Conservation (phyloP, 2,113 vertebrate species). For the Taxidea taxus region DNA sequence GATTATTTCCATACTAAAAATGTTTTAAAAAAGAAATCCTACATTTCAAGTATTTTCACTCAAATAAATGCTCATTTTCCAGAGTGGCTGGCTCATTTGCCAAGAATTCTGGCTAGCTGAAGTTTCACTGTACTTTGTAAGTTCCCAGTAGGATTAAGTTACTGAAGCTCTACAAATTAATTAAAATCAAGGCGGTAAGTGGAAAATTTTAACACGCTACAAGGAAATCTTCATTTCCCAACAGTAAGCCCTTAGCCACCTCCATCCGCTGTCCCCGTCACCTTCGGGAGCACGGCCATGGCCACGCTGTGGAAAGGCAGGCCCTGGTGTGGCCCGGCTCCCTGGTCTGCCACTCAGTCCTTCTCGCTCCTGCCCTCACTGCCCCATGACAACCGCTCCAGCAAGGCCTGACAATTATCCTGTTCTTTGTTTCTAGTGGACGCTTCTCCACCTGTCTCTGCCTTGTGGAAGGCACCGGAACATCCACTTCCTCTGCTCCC, state of each 20-base stretch:
- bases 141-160: neutral
- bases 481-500: neutral
- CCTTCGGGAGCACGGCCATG: neutral
- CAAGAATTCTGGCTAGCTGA: neutral
- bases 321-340: too few relatives aligned
- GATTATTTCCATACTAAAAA: neutral
- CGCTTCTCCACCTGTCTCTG: neutral
- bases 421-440: neutral
- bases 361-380: neutral
- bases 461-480: neutral
- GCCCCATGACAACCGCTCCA: neutral
- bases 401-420: neutral
- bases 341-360: neutral
- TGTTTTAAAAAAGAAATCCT: neutral
- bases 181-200: neutral
- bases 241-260: neutral
- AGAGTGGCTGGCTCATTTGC: neutral
- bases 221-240: neutral
- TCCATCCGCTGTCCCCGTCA: neutral
- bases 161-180: neutral
- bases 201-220: neutral
- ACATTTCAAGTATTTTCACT: neutral
- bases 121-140: neutral
- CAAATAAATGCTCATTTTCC: slow-evolving; percentile 8
- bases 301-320: neutral